These are phyloP conservation scores for Cydia pomonella DNA, from an alignment of 1,140 invertebrate genomes.

Conservation along the genomic window DNA sequence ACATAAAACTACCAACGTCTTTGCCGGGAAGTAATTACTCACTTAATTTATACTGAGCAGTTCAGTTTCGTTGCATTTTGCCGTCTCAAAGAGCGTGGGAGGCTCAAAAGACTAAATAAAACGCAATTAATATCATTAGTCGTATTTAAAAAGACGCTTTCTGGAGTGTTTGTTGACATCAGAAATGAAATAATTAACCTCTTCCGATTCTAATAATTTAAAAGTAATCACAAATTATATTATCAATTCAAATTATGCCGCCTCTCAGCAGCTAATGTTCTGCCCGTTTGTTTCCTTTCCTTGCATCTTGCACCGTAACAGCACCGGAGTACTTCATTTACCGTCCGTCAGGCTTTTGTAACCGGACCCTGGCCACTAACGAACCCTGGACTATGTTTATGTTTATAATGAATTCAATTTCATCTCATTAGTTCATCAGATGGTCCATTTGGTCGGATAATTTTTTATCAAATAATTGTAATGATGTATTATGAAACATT, in stretches of 20 bases:
- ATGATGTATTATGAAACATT: background rate
- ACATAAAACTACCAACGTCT: background rate
- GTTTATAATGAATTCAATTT: constrained; percentile 33
- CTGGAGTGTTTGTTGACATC: too few relatives aligned
- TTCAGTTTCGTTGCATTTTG: constrained; percentile 34
- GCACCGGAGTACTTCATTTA: constrained; percentile 42
- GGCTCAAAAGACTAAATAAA: too few relatives aligned
- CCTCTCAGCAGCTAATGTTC: background rate
- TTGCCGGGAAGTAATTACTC: constrained; percentile 1
- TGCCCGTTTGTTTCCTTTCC: background rate
- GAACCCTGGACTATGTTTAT: constrained; percentile 46
- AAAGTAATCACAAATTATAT: background rate
- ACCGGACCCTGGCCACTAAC: constrained; percentile 47
- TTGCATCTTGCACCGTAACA: constrained; percentile 25
- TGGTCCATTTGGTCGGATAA: background rate
- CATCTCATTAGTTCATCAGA: constrained; percentile 40
- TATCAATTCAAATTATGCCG: too few relatives aligned
- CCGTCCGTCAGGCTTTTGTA: constrained; percentile 50
- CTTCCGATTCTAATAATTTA: constrained; percentile 20
- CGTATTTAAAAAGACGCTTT: too few relatives aligned
- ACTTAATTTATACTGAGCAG: background rate
- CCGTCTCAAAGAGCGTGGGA: constrained; percentile 39
- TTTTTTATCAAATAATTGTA: background rate
- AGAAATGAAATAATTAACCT: too few relatives aligned
- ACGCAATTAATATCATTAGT: too few relatives aligned